Evolutionary conservation across 2,797 vertebrate genomes (phyloP).

Genomic region (Cyclura pinguis): DNA sequence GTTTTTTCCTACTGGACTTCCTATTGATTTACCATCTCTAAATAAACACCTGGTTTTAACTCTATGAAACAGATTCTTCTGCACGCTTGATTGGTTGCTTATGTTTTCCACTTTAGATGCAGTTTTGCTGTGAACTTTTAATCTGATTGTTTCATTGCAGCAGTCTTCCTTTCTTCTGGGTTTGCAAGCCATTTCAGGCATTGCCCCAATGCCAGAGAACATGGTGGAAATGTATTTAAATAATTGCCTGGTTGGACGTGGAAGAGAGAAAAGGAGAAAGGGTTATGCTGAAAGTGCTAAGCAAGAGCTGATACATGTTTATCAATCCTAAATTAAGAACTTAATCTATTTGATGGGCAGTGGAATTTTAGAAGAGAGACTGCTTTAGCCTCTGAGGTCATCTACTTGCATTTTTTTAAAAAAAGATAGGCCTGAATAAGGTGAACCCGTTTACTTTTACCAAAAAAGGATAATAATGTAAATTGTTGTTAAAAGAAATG

Average conservation of each 20-base stretch:
- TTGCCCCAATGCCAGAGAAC: background rate
- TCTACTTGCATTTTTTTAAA: background rate
- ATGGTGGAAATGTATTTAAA: background rate
- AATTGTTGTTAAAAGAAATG: background rate
- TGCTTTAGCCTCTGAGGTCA: background rate
- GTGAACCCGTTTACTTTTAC: background rate
- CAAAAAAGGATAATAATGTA: background rate
- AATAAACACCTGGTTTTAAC: background rate
- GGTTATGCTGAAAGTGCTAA: background rate
- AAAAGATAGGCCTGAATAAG: background rate
- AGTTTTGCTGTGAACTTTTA: background rate
- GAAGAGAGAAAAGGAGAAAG: background rate
- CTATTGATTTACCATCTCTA: background rate
- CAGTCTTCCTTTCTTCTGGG: background rate
- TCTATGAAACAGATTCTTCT: background rate
- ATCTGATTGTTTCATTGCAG: background rate
- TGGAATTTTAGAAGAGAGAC: background rate
- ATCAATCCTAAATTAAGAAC: background rate
- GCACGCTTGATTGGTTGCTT: background rate
- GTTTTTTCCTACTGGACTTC: too few relatives aligned
- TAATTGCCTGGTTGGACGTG: background rate
- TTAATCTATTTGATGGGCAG: background rate
- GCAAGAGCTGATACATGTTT: conserved; percentile 1
- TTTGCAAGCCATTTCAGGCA: background rate
- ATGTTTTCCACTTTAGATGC: background rate